phyloP scores from a whole-genome alignment of 2,888 invertebrate genomes.

The Cerceris rybyensis region DNA sequence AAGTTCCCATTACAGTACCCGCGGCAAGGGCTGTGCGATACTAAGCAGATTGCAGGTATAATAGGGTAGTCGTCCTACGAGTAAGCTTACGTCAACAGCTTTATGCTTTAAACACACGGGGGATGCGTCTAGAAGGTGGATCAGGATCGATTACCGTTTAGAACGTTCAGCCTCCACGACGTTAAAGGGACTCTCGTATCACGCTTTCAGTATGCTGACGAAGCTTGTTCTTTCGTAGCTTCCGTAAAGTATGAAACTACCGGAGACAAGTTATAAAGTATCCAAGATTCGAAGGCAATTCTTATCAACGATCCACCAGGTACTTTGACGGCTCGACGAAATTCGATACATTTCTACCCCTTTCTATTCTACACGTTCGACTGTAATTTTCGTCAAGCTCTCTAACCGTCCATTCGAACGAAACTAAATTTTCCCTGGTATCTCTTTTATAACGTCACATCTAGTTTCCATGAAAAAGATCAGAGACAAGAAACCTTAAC shows the following conservation, averaged over 20 bases:
- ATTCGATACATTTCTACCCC: too few species aligned
- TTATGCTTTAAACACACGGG: constrained; percentile 42
- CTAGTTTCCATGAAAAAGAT: too few species aligned
- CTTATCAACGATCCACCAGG: too few species aligned
- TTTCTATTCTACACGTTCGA: too few species aligned
- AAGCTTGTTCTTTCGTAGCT: constrained; percentile 29
- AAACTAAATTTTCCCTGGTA: too few species aligned
- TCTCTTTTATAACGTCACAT: too few species aligned
- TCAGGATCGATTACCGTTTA: constrained; percentile 60
- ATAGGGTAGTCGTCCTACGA: constrained; percentile 55
- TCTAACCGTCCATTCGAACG: too few species aligned
- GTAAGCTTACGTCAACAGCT: constrained; percentile 62
- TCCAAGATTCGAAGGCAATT: too few species aligned
- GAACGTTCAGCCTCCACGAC: constrained; percentile 35
- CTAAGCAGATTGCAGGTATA: constrained; percentile 67
- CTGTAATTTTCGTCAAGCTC: too few species aligned
- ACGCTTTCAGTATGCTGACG: constrained; percentile 21
- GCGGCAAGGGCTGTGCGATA: constrained; percentile 41
- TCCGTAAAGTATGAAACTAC: not conserved
- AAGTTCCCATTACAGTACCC: constrained; percentile 57
- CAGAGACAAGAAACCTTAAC: too few species aligned
- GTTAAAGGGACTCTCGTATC: constrained; percentile 33
- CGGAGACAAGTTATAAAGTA: too few species aligned
- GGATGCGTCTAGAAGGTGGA: constrained; percentile 52
- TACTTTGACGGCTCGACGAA: too few species aligned